Percentiles rank a stretch among this genome's conserved stretches.
Conservation (phyloP, 2,113 vertebrate species). For the Aspiorhynchus laticeps region DNA sequence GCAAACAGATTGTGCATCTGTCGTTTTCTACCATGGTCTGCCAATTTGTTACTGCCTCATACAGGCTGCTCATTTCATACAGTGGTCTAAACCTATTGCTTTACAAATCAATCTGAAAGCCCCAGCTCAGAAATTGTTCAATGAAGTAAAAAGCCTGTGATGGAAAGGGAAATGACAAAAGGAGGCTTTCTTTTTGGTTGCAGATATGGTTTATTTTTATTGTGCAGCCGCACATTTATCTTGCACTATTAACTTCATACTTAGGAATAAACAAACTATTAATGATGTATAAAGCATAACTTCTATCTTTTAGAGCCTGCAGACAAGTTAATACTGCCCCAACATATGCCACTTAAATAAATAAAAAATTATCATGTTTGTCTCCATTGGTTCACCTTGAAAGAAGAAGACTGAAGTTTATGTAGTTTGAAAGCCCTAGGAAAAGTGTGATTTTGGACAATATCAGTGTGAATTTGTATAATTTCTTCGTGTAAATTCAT, state of each 20-base stretch:
- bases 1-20: slow-evolving; percentile 53
- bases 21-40: slow-evolving; percentile 41
- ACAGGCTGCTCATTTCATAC: slow-evolving; percentile 48
- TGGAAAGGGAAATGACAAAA: slow-evolving; percentile 12
- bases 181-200: neutral
- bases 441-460: neutral
- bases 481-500: neutral
- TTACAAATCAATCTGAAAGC: slow-evolving; percentile 52
- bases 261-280: neutral
- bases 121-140: neutral
- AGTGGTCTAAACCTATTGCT: slow-evolving; percentile 33
- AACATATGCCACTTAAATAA: neutral
- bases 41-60: slow-evolving; percentile 53
- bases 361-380: neutral
- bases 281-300: neutral
- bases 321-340: neutral
- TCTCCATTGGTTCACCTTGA: neutral
- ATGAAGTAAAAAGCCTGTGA: neutral
- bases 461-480: neutral
- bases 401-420: neutral
- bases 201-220: neutral
- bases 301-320: neutral
- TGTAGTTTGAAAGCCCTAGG: neutral
- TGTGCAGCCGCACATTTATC: neutral
- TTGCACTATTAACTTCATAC: neutral